Evolutionary conservation across 1,140 invertebrate species (phyloP), one percentile per base, ranked within the genome.

Genomic region (Pseudomyrmex gracilis): DNA sequence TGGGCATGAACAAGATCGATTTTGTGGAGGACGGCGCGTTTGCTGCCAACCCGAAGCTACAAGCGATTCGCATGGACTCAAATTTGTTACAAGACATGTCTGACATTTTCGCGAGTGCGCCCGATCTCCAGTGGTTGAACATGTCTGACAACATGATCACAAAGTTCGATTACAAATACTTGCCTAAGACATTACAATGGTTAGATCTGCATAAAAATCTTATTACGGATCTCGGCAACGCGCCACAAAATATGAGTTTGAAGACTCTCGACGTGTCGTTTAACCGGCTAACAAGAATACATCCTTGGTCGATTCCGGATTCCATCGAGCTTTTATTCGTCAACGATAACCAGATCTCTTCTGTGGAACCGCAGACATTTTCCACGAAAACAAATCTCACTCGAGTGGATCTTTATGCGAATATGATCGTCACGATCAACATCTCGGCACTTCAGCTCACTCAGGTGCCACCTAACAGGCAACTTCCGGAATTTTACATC

Each of bases 401-500:
- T 15, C 95, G 97, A 49, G 97, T 98, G 58, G 97, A 98, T 94
- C 95, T 98, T 80, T 97, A 97, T 92, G 96, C 97, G 49, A 98
- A 98, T 94, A 95, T 97, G 87, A 96, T 98, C 86, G 95, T 96
- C 82, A 96, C 96, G 73, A 96, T 98, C 94, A 96, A 98, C 76
- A 94, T 98, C 87, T 97, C 96, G 90, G 96, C 97, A 55, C 94
- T 98, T 53, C 95, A 97, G 24, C 94, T 98, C 74, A 94, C 95
- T 0, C 96, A 95, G 78, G 95, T 97, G 53, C 92, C 95, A 3
- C 92, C 93, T 51, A 95, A 95, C 73, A 95, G 95, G 66, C 94
- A 96, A 13, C 93, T 98, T 64, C 97, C 97, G 0, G 97, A 98
- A 90, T 98, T 98, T 93, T 98, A 97, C 92, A 96, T 98, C 55